phyloP scores from a whole-genome alignment of 2,113 vertebrate species.

The Tonatia bakeri region DNA sequence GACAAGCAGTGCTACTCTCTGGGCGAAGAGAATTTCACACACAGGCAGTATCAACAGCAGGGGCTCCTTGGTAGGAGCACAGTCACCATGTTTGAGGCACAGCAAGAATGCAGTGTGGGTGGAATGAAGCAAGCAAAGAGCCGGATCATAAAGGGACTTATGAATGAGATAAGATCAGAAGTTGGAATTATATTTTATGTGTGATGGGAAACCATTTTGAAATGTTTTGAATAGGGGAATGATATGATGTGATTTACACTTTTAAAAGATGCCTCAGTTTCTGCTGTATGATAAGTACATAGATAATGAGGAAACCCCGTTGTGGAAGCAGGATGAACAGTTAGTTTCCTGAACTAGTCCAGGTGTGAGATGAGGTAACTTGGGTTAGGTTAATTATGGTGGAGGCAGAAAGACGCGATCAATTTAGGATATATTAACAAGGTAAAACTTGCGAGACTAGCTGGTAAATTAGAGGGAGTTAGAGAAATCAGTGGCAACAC shows the following conservation, averaged over 20 bases:
- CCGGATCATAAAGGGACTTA: not conserved
- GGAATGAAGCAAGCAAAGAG: not conserved
- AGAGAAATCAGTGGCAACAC: not conserved
- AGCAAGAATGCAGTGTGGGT: not conserved
- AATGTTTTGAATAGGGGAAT: not conserved
- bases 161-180: not conserved
- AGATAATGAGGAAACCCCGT: not conserved
- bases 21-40: not conserved
- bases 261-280: not conserved
- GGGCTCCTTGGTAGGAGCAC: not conserved
- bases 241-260: not conserved
- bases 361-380: not conserved
- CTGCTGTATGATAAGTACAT: not conserved
- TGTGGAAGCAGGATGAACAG: not conserved
- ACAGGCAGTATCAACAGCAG: not conserved
- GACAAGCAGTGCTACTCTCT: not conserved
- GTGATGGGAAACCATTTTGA: not conserved
- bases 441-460: not conserved
- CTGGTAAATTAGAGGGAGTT: not conserved
- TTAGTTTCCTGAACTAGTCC: conserved; percentile 11
- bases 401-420: not conserved
- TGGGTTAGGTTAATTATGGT: not conserved
- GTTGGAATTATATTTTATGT: conserved; percentile 5
- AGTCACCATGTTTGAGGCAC: not conserved
- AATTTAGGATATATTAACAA: not conserved